Evolutionary conservation across 2,797 vertebrate species (phyloP), one percentile per base, ranked within the genome.

Genomic region (Phrynocephalus guinanensis): DNA sequence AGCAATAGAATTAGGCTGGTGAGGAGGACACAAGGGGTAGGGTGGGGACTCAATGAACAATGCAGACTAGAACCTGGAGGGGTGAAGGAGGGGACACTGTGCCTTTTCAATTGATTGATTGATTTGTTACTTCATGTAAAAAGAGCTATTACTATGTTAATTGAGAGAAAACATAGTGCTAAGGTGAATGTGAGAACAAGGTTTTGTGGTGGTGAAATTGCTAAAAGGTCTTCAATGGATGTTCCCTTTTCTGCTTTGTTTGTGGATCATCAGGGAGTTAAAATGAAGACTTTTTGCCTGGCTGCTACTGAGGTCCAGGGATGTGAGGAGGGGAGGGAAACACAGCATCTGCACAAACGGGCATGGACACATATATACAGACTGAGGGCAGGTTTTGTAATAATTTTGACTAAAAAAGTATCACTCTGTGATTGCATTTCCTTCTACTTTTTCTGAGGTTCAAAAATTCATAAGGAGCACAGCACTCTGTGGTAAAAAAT

Each of bases 21-120:
- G 20, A 16, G 18, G 26, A 48, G 56, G 26, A 63, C 60, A 63
- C 60, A 63, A 5, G 56, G 63, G 72, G 72, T 87, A 71, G 84
- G 83, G 1, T 75, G 91, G 89, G 86, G 83, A 91, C 87, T 56
- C 86, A 79, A 87, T 90, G 79, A 79, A 48, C 89, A 89, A 56
- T 79, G 85, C 79, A 4, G 5, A 88, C 5, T 77, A 56, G 83
- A 44, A 66, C 2, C 6, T 22, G 20, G 15, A 13, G 71, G 28
- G n/a, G n/a, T 2, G 75, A 20, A 26, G 15, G n/a, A 30, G 6
- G 28, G 30, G 78, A 63, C 9, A 60, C 20, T 79, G 16, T 33
- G 56, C 18, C 2, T 33, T 63, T 80, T 80, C 83, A 92, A 88
- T 88, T 48, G 38, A 44, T 44, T 79, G 18, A 80, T 72, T 26